A percentile compares a stretch with the other conserved stretches of the same genome.
phyloP scores from a whole-genome alignment of 2,113 vertebrate species.

The Corvus moneduloides region DNA sequence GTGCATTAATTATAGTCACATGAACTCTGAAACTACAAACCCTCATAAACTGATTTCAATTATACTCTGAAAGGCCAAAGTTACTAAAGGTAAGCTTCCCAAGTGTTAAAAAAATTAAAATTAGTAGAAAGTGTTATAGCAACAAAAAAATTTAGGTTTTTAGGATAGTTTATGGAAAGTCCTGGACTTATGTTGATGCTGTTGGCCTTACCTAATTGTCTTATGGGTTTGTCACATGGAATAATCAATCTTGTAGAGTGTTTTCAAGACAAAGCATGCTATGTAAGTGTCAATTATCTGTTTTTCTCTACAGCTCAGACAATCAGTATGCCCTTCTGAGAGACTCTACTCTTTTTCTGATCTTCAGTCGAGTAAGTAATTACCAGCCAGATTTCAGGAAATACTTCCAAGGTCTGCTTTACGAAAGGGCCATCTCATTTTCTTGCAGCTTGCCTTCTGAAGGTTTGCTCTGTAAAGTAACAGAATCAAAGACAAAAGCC shows the following conservation, averaged over 20 bases:
- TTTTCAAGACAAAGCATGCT: background rate
- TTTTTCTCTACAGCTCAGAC: slow-evolving; percentile 75
- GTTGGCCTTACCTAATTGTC: background rate
- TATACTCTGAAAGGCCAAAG: background rate
- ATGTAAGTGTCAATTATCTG: background rate
- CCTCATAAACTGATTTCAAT: background rate
- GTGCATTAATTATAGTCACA: background rate
- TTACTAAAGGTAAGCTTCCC: background rate
- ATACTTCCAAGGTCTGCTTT: background rate
- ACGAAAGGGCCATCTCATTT: background rate
- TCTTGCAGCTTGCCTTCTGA: background rate
- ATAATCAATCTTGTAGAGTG: background rate
- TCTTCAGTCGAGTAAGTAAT: slow-evolving; percentile 90
- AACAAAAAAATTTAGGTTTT: background rate
- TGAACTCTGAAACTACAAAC: background rate
- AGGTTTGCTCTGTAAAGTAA: background rate
- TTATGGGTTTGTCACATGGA: background rate
- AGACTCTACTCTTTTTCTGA: slow-evolving; percentile 84
- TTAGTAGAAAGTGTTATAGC: background rate
- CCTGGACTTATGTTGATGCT: background rate
- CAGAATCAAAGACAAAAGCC: background rate
- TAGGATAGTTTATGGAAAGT: background rate
- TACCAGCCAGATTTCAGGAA: background rate
- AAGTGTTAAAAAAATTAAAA: background rate
- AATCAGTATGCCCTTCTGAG: slow-evolving; percentile 70